Evolutionary conservation across 2,113 vertebrate genomes (phyloP).

Genomic region (Rattus rattus): DNA sequence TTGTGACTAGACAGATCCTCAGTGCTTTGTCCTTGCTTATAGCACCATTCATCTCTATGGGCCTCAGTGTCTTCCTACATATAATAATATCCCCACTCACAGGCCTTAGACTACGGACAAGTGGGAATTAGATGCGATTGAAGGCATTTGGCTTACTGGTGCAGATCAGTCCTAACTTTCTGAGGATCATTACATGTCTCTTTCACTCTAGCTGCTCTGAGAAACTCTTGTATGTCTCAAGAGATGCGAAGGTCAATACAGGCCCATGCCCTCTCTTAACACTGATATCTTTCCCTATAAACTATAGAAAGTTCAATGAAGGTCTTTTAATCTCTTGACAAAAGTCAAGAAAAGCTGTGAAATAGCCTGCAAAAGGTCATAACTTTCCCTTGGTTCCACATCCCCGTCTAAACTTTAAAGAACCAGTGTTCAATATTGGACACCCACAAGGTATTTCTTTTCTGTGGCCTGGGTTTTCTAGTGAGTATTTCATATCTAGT

Average conservation of each 20-base stretch:
- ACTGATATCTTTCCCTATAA: slow-evolving; percentile 57
- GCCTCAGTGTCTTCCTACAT: neutral
- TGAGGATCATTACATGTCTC: neutral
- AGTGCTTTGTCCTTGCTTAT: neutral
- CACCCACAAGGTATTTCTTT: slow-evolving; percentile 22
- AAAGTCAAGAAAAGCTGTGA: slow-evolving; percentile 54
- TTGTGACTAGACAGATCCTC: neutral
- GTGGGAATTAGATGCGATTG: neutral
- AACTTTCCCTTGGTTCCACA: slow-evolving; percentile 39
- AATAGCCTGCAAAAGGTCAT: slow-evolving; percentile 59
- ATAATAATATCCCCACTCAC: neutral
- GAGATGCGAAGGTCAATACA: neutral
- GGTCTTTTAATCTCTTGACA: slow-evolving; percentile 71
- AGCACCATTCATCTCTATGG: neutral
- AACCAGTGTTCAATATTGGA: slow-evolving; percentile 47
- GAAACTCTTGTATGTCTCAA: neutral
- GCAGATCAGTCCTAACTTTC: neutral
- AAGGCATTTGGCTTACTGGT: neutral
- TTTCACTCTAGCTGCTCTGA: neutral
- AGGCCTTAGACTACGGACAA: neutral
- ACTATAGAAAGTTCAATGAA: slow-evolving; percentile 10
- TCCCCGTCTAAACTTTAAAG: slow-evolving; percentile 56
- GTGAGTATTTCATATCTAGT: slow-evolving; percentile 25
- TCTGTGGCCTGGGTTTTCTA: neutral
- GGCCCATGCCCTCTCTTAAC: neutral